phyloP scores from a whole-genome alignment of 2,888 invertebrate species.

The Dromius quadrimaculatus region DNA sequence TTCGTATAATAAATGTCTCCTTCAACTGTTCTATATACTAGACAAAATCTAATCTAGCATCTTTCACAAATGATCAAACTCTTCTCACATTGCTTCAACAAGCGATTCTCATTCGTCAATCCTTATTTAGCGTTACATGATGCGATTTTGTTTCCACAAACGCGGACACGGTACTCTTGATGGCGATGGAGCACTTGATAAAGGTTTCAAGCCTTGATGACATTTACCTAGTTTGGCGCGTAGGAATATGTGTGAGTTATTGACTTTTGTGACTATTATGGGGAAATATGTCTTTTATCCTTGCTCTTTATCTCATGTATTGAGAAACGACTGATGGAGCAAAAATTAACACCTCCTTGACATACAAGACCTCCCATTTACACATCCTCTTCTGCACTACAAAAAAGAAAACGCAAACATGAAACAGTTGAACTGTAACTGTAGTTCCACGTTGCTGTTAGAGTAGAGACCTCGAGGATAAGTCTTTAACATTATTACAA shows the following conservation, averaged over 20 bases:
- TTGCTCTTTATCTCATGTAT: no score
- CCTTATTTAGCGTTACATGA: constrained; percentile 30
- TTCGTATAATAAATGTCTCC: no score
- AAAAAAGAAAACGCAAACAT: no score
- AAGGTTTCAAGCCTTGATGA: constrained; percentile 25
- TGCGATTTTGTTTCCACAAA: constrained; percentile 31
- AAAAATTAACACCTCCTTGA: no score
- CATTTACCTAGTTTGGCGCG: constrained; percentile 17
- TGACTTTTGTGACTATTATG: no score
- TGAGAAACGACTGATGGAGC: no score
- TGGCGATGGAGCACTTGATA: constrained; percentile 16
- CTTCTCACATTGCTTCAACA: not conserved
- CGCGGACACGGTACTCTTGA: constrained; percentile 23
- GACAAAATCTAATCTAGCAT: constrained; percentile 20
- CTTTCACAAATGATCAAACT: constrained; percentile 24
- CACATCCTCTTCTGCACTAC: no score
- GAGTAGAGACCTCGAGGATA: constrained; percentile 19
- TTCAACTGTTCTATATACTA: no score
- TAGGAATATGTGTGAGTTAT: constrained; percentile 6
- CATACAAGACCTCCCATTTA: no score
- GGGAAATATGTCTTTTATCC: no score
- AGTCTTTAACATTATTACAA: constrained; percentile 28
- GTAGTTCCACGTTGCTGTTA: no score
- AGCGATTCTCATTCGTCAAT: constrained; percentile 1
- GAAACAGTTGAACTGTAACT: no score